Evolutionary conservation across 2,113 vertebrate genomes (phyloP).

Genomic region (Melospiza georgiana): DNA sequence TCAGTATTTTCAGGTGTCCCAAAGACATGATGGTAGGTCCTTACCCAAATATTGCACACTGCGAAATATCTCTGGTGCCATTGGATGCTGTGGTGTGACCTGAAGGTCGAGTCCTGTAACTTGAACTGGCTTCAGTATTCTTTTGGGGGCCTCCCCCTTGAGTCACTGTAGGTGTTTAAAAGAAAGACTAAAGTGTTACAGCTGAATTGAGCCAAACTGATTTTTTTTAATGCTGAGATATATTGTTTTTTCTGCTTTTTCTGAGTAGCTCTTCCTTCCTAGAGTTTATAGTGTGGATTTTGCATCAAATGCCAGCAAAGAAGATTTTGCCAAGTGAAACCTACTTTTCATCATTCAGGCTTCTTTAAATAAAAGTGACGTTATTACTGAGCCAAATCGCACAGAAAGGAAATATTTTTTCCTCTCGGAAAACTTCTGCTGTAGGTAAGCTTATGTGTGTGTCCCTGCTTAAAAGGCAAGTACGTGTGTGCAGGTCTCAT

Average conservation of each 20-base stretch:
- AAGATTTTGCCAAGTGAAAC: neutral
- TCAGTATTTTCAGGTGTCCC: neutral
- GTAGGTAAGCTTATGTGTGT: neutral
- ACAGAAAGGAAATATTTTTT: neutral
- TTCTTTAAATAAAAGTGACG: neutral
- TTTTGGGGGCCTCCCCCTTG: neutral
- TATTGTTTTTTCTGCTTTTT: neutral
- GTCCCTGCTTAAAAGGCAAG: neutral
- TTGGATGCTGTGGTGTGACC: neutral
- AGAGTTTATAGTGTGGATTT: neutral
- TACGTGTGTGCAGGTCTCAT: neutral
- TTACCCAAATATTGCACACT: neutral
- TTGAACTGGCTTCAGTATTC: neutral
- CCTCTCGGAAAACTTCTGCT: neutral
- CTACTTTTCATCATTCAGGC: neutral
- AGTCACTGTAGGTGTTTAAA: neutral
- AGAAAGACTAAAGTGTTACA: neutral
- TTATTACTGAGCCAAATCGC: neutral
- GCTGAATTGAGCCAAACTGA: neutral
- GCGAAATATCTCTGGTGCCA: neutral
- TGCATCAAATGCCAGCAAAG: neutral
- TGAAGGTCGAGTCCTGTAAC: neutral
- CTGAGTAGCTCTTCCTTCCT: neutral
- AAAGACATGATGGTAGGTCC: neutral
- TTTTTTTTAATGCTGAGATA: neutral